Evolutionary conservation across 2,888 invertebrate species (phyloP).

Genomic region (Orthonychiurus folsomi): DNA sequence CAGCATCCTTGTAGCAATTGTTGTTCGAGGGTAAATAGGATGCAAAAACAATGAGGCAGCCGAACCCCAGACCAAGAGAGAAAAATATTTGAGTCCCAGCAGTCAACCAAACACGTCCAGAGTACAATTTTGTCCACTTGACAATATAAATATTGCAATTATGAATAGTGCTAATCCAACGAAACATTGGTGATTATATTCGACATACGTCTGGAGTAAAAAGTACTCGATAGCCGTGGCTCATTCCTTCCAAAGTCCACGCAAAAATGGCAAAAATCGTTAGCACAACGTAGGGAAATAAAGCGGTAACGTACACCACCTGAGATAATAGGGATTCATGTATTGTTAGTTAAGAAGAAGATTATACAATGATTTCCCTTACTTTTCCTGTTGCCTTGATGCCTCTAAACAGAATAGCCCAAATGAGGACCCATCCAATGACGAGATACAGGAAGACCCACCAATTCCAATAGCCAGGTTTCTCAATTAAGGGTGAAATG

Average conservation of each 20-base stretch:
- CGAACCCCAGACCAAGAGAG: conserved; percentile 20
- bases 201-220: conserved; percentile 20
- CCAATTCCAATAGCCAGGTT: conserved; percentile 17
- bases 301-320: conserved; percentile 78
- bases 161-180: too few relatives aligned
- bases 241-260: conserved; percentile 15
- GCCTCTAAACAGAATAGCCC: conserved; percentile 19
- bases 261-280: conserved; percentile 59
- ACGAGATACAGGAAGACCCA: neutral
- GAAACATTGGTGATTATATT: neutral
- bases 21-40: conserved; percentile 20
- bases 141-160: neutral
- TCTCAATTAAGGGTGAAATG: conserved; percentile 13
- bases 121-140: conserved; percentile 10
- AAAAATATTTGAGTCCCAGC: conserved; percentile 31
- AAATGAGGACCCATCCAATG: conserved; percentile 15
- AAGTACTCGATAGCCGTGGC: conserved; percentile 14
- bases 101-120: conserved; percentile 17
- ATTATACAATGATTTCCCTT: too few relatives aligned
- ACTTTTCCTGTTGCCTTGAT: conserved; percentile 17
- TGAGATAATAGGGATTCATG: too few relatives aligned
- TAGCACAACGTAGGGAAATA: conserved; percentile 82
- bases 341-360: too few relatives aligned
- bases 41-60: conserved; percentile 22
- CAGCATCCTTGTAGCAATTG: conserved; percentile 21